These are phyloP conservation scores for Achlya flavicornis DNA, from an alignment of 2,888 invertebrate genomes.

Conservation along the genomic window DNA sequence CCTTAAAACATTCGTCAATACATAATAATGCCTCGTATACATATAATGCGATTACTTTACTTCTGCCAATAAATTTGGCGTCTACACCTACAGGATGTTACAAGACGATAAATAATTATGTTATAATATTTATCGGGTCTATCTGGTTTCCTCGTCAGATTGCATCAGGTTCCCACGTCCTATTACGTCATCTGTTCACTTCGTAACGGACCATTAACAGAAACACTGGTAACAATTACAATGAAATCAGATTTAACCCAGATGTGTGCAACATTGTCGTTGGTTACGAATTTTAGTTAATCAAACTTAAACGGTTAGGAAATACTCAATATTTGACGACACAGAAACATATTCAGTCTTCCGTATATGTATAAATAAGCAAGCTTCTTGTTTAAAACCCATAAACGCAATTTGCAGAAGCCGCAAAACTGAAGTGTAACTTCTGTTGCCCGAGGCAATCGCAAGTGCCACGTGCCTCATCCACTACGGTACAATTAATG, in stretches of 20 bases:
- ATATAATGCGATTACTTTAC: too few relatives aligned
- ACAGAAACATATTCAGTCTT: slow-evolving; percentile 22
- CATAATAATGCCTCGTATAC: too few relatives aligned
- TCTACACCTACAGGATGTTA: slow-evolving; percentile 49
- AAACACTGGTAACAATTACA: slow-evolving; percentile 50
- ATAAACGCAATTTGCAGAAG: slow-evolving; percentile 73
- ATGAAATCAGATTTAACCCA: slow-evolving; percentile 56
- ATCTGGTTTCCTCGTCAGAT: slow-evolving; percentile 46
- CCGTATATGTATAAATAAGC: slow-evolving; percentile 39
- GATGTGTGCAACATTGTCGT: slow-evolving; percentile 39
- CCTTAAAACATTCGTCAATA: not conserved
- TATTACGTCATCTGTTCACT: slow-evolving; percentile 62
- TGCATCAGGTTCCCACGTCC: slow-evolving; percentile 66
- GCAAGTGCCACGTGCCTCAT: slow-evolving; percentile 44
- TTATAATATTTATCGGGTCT: slow-evolving; percentile 36
- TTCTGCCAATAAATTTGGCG: slow-evolving; percentile 28
- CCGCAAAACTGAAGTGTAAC: slow-evolving; percentile 58
- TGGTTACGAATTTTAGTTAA: not conserved
- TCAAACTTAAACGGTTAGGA: too few relatives aligned
- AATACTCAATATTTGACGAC: not conserved
- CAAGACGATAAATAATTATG: slow-evolving; percentile 46
- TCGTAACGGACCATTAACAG: slow-evolving; percentile 59
- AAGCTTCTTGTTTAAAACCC: slow-evolving; percentile 49
- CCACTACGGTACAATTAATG: slow-evolving; percentile 28
- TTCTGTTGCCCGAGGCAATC: slow-evolving; percentile 38